These are phyloP conservation scores for Podocnemis expansa DNA, from an alignment of 2,113 vertebrate genomes.

Conservation along the genomic window DNA sequence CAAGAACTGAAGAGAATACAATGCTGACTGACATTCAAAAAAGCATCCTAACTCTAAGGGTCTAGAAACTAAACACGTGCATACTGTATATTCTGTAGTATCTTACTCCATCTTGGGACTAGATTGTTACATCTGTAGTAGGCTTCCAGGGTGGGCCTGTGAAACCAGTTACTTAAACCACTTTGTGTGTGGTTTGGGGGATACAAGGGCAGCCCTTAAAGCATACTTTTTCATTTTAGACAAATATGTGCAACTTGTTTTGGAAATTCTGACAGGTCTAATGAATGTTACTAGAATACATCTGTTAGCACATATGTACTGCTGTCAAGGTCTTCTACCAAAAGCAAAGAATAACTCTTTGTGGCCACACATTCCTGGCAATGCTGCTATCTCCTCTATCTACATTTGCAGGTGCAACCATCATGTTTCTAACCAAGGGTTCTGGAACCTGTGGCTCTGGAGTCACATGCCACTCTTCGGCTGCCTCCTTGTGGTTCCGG, in stretches of 20 bases:
- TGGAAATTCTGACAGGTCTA: not conserved
- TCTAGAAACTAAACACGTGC: not conserved
- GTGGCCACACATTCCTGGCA: not conserved
- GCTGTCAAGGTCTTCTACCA: slow-evolving; percentile 5
- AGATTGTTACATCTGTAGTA: not conserved
- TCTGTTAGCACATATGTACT: not conserved
- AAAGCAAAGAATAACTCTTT: not conserved
- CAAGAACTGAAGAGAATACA: not conserved
- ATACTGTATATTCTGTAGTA: not conserved
- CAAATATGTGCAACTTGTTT: not conserved
- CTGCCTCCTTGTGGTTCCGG: no score
- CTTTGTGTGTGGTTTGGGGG: not conserved
- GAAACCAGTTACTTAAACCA: not conserved
- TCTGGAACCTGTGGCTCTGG: no score
- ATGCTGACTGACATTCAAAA: not conserved
- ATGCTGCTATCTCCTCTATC: slow-evolving; percentile 33
- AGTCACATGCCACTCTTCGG: no score
- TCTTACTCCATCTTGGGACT: not conserved
- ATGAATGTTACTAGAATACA: not conserved
- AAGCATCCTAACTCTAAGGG: not conserved
- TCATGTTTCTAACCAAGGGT: not conserved
- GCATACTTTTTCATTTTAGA: slow-evolving; percentile 4
- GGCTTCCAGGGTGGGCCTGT: not conserved
- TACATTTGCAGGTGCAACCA: not conserved
- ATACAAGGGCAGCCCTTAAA: not conserved